Conservation (phyloP, 2,797 vertebrate genomes). For the Darevskia nairensis region DNA sequence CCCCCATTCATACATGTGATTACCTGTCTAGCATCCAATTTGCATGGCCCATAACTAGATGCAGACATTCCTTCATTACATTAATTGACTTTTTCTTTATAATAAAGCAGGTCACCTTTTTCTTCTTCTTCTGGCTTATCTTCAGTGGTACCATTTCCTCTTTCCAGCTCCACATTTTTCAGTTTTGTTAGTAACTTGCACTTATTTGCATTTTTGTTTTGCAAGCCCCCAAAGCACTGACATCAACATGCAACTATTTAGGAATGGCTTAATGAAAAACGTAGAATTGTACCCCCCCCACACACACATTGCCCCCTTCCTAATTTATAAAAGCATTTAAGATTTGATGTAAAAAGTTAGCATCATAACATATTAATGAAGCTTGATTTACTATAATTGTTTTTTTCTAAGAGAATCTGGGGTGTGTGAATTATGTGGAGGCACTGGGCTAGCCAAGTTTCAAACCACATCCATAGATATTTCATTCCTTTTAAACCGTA, state of each 20-base stretch:
- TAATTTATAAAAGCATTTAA: conserved; percentile 37
- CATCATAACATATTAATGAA: conserved; percentile 46
- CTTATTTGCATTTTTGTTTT: conserved; percentile 13
- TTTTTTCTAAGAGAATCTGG: conserved; percentile 20
- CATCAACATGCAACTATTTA: conserved; percentile 29
- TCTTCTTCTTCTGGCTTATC: not conserved
- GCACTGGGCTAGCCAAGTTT: conserved; percentile 31
- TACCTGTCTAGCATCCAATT: not conserved
- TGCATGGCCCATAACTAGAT: not conserved
- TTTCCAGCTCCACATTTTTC: not conserved
- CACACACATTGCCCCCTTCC: not conserved
- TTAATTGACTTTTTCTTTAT: not conserved
- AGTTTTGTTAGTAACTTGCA: not conserved
- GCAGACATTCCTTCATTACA: not conserved
- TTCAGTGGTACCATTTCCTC: not conserved
- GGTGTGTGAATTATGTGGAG: conserved; percentile 36
- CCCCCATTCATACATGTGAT: not conserved
- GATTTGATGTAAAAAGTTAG: conserved; percentile 4
- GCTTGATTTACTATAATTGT: conserved; percentile 40
- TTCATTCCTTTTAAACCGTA: conserved; percentile 17
- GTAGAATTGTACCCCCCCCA: not conserved
- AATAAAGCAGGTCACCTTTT: not conserved
- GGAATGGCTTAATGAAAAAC: conserved; percentile 44
- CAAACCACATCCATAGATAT: not conserved
- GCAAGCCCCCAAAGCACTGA: not conserved